Conservation (phyloP, 2,113 vertebrate species). For the Crotalus tigris region DNA sequence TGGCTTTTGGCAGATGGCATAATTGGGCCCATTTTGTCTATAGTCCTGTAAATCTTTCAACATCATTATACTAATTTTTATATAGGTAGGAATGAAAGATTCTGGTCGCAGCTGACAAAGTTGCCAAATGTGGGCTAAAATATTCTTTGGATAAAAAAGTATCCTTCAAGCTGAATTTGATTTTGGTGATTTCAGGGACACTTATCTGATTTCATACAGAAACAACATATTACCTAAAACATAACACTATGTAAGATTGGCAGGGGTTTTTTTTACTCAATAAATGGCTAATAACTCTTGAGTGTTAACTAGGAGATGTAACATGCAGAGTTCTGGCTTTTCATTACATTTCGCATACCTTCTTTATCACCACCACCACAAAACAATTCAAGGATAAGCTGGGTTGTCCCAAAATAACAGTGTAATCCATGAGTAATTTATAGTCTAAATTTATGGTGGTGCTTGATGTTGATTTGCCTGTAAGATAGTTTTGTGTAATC, state of each 20-base stretch:
- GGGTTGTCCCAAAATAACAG: not conserved
- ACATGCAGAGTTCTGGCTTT: not conserved
- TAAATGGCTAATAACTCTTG: not conserved
- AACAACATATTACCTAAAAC: not conserved
- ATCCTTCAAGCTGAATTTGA: not conserved
- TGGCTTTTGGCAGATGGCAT: not conserved
- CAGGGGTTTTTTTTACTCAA: not conserved
- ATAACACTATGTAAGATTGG: not conserved
- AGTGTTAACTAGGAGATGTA: not conserved
- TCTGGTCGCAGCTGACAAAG: not conserved
- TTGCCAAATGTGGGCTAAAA: no score
- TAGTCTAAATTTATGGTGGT: not conserved
- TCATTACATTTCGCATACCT: not conserved
- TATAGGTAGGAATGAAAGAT: not conserved
- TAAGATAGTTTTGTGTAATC: not conserved
- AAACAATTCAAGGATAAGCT: not conserved
- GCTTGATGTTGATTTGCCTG: not conserved
- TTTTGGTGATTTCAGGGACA: not conserved
- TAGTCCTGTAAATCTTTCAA: slow-evolving; percentile 33
- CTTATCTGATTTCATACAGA: not conserved
- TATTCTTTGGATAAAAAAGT: not conserved
- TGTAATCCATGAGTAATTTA: not conserved
- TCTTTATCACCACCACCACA: not conserved
- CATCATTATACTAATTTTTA: slow-evolving; percentile 14
- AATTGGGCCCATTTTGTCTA: not conserved